Conservation (phyloP, 1,140 invertebrate species). For the Liolophura sinensis region DNA sequence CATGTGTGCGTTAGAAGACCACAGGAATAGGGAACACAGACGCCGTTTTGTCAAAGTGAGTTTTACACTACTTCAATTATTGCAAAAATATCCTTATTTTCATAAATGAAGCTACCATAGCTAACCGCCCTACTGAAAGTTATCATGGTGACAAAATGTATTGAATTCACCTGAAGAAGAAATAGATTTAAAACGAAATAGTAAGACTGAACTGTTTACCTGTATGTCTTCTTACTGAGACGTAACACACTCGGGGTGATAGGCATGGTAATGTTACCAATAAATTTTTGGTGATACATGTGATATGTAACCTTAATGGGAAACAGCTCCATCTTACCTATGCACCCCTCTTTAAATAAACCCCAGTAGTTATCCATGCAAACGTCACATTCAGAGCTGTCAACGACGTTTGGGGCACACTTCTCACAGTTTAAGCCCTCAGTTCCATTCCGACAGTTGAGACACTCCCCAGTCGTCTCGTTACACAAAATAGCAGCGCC, state of each 20-base stretch:
- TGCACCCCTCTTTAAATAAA: constrained; percentile 23
- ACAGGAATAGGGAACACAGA: too few species aligned
- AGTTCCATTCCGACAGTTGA: constrained; percentile 83
- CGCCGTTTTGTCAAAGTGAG: too few species aligned
- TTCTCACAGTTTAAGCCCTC: constrained; percentile 83
- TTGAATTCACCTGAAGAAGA: not conserved
- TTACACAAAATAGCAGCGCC: constrained; percentile 19
- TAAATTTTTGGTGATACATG: not conserved
- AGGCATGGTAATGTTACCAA: not conserved
- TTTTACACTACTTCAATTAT: too few species aligned
- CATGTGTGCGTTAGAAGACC: too few species aligned
- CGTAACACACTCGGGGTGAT: not conserved
- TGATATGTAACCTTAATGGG: not conserved
- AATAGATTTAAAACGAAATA: not conserved
- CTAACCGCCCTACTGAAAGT: too few species aligned
- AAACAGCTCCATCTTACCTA: constrained; percentile 7
- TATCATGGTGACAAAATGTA: not conserved
- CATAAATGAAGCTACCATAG: too few species aligned
- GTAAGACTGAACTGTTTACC: not conserved
- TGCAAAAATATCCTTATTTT: too few species aligned
- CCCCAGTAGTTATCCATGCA: constrained; percentile 26
- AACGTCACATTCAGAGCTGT: constrained; percentile 10
- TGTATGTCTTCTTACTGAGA: not conserved
- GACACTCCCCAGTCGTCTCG: constrained; percentile 76
- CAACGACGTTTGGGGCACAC: constrained; percentile 66